phyloP scores from a whole-genome alignment of 2,888 invertebrate genomes.

The Heteromyza rotundicornis region DNA sequence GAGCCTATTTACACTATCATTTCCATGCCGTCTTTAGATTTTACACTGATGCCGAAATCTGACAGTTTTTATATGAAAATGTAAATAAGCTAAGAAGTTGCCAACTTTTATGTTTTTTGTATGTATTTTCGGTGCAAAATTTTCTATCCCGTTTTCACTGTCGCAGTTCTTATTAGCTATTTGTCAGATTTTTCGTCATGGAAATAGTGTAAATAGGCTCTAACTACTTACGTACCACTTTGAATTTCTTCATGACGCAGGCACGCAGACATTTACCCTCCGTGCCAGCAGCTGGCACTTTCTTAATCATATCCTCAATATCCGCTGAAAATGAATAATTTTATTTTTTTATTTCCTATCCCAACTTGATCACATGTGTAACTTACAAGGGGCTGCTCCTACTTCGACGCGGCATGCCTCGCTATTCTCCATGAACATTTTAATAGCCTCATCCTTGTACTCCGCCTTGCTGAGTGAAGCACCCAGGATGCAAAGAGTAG shows the following conservation, averaged over 20 bases:
- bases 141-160: too few relatives aligned
- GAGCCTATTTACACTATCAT: too few relatives aligned
- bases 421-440: constrained; percentile 35
- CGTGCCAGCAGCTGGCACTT: constrained; percentile 35
- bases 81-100: not conserved
- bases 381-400: constrained; percentile 47
- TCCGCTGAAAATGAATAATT: constrained; percentile 32
- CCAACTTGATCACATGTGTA: not conserved
- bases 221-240: constrained; percentile 33
- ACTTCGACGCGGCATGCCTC: constrained; percentile 46
- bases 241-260: constrained; percentile 46
- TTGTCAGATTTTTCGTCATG: too few relatives aligned
- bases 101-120: too few relatives aligned
- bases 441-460: constrained; percentile 39
- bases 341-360: not conserved
- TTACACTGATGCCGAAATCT: too few relatives aligned
- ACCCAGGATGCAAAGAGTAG: not conserved
- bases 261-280: constrained; percentile 50
- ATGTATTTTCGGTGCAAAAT: too few relatives aligned
- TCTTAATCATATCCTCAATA: constrained; percentile 35
- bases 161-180: too few relatives aligned
- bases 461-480: not conserved
- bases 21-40: not conserved
- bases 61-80: not conserved
- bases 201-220: not conserved